Percentiles rank a stretch among this genome's conserved stretches.
phyloP scores from a whole-genome alignment of 2,113 vertebrate genomes.

The Cisticola juncidis region DNA sequence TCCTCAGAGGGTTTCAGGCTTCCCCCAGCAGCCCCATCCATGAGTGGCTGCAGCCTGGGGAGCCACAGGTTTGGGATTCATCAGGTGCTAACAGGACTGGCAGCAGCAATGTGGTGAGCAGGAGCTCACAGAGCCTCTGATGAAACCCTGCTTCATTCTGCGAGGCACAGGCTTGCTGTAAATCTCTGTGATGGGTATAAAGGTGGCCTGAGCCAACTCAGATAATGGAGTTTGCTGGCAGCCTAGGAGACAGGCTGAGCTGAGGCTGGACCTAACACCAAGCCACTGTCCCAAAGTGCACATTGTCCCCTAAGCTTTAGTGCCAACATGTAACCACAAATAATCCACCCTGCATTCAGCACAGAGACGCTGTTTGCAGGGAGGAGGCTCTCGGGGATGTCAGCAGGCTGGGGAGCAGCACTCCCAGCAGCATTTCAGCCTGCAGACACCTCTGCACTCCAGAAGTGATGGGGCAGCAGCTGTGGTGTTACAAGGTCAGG shows the following conservation, averaged over 20 bases:
- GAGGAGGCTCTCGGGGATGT: not conserved
- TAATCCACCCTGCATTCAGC: not conserved
- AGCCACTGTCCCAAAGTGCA: not conserved
- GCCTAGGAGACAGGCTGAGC: not conserved
- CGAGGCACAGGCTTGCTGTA: not conserved
- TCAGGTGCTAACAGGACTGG: accelerated
- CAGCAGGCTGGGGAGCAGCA: not conserved
- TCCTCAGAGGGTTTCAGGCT: not conserved
- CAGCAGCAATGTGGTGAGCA: not conserved
- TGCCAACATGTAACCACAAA: not conserved
- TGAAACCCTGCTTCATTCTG: not conserved
- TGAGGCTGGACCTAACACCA: not conserved
- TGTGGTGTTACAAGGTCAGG: not conserved
- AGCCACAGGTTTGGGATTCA: accelerated
- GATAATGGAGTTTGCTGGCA: not conserved
- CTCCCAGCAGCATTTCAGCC: not conserved
- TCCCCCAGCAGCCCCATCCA: not conserved
- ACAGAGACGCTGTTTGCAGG: not conserved
- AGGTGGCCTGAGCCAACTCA: not conserved
- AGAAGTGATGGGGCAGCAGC: not conserved
- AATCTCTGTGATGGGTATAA: not conserved
- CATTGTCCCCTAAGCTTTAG: not conserved
- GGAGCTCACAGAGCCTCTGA: not conserved
- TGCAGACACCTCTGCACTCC: not conserved
- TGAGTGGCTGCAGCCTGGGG: accelerated